Evolutionary conservation across 2,888 invertebrate genomes (phyloP), one percentile per base, ranked within the genome.

Genomic region (Plagodis pulveraria): DNA sequence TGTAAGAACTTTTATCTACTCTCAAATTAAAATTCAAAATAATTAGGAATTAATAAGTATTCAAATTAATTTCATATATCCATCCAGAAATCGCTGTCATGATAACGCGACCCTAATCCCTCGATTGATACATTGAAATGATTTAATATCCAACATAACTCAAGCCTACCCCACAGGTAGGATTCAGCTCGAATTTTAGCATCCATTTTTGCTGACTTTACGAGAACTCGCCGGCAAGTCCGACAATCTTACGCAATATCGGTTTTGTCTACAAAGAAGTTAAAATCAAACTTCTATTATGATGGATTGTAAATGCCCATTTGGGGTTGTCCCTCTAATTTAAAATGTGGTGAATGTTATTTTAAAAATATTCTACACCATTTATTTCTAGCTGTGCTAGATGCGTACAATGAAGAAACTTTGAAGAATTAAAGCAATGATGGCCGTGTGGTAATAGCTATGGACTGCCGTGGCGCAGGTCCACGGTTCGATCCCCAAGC

Each of bases 121-220:
- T 34, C 10, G 33, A 36, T 53, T 58, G 52, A 53, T 48, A 58
- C 44, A 52, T 42, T 33, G 40, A 38, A 47, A 46, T 48, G 38
- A 47, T 57, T 42, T 57, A 48, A 58, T 40, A 44, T 52, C 45
- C 9, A 10, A 11, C 45, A 38, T 43, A 57, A 12, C 40, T 44
- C 10, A 44, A 56, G 41, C 12, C 33, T 32, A 46, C 57, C 48
- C 52, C 48, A 38, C 34, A 35, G 44, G 33, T 22, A 22, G 22
- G 1, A 22, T 22, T 22, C 22, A 9, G 33, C 36, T 38, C 46
- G 12, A 50, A 34, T 50, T 50, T 8, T 9, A 8, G 12, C 11
- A 34, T 6, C 12, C 12, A 51, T 48, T 57, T 40, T 42, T 11
- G 47, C 38, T 43, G 33, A 33, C 51, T 52, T 57, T 41, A 7